These are phyloP conservation scores for Gymnoscopelus microlampas DNA, from an alignment of 2,797 vertebrate species.

Conservation along the genomic window DNA sequence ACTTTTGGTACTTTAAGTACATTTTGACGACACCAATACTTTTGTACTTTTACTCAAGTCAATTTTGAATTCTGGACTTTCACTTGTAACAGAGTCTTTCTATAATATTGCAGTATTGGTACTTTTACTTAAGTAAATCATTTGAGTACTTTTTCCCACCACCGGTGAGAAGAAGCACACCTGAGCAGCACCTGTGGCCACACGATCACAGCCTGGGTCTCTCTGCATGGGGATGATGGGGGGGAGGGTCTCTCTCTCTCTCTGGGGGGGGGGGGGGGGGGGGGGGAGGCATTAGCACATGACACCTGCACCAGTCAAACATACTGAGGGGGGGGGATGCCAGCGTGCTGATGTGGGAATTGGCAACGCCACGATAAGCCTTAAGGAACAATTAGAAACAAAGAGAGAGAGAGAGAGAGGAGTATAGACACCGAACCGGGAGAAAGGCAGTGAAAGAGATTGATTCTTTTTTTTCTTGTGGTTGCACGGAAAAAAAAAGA, in stretches of 20 bases:
- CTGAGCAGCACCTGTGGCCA: slow-evolving; percentile 84
- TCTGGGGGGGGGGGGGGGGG: slow-evolving; percentile 45
- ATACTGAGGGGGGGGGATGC: slow-evolving; percentile 56
- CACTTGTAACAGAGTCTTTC: too few species aligned
- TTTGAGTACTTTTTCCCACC: too few species aligned
- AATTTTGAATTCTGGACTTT: too few species aligned
- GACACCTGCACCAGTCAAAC: slow-evolving; percentile 76
- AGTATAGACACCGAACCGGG: slow-evolving; percentile 2
- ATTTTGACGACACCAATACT: too few species aligned
- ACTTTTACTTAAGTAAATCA: too few species aligned
- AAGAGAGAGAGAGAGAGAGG: slow-evolving; percentile 33
- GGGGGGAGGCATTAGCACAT: slow-evolving; percentile 58
- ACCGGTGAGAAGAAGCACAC: slow-evolving; percentile 52
- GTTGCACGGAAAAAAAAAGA: background rate
- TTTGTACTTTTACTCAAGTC: too few species aligned
- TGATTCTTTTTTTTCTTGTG: slow-evolving; percentile 16
- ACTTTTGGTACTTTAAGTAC: too few species aligned
- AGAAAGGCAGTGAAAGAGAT: slow-evolving; percentile 28
- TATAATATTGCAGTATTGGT: too few species aligned
- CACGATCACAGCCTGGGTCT: slow-evolving; percentile 60
- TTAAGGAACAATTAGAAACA: slow-evolving; percentile 68
- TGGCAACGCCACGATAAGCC: slow-evolving; percentile 57
- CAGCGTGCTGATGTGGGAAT: slow-evolving; percentile 44
- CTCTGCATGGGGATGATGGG: too few species aligned
- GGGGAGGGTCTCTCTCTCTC: slow-evolving; percentile 55